Evolutionary conservation across 2,113 vertebrate genomes (phyloP).

Genomic region (Artemisiospiza belli): DNA sequence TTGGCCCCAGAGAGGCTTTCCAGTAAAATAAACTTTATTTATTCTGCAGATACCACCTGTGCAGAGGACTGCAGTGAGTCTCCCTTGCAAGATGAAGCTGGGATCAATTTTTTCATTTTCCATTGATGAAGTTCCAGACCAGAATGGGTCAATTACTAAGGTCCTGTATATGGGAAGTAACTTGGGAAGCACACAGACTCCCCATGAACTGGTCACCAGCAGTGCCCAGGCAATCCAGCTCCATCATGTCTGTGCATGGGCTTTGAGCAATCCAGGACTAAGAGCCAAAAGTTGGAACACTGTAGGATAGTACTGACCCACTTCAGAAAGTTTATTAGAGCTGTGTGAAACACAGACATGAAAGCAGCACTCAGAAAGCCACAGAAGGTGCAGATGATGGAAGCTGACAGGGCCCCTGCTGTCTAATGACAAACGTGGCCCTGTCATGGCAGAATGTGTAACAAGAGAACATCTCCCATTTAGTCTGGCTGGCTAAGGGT

Average conservation of each 20-base stretch:
- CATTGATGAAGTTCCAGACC: not conserved
- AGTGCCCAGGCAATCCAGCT: not conserved
- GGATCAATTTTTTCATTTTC: not conserved
- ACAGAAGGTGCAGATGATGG: not conserved
- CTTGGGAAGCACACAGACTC: not conserved
- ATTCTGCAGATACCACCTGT: not conserved
- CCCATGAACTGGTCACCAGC: not conserved
- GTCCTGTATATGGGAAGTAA: not conserved
- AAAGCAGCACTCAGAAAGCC: not conserved
- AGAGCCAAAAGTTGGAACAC: fast-evolving
- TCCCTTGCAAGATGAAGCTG: not conserved
- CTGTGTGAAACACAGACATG: not conserved
- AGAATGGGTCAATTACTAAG: not conserved
- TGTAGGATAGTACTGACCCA: not conserved
- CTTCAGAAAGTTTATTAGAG: not conserved
- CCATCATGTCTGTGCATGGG: not conserved
- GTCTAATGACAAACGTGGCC: not conserved
- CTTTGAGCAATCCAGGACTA: not conserved
- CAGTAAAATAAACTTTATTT: not conserved
- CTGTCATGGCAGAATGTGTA: not conserved
- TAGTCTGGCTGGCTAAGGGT: not conserved
- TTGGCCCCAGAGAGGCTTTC: not conserved
- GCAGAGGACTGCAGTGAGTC: not conserved
- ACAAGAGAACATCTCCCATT: not conserved
- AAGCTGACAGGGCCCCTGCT: not conserved